Conservation (phyloP, 1,140 invertebrate species). For the Drosophila pseudoobscura region DNA sequence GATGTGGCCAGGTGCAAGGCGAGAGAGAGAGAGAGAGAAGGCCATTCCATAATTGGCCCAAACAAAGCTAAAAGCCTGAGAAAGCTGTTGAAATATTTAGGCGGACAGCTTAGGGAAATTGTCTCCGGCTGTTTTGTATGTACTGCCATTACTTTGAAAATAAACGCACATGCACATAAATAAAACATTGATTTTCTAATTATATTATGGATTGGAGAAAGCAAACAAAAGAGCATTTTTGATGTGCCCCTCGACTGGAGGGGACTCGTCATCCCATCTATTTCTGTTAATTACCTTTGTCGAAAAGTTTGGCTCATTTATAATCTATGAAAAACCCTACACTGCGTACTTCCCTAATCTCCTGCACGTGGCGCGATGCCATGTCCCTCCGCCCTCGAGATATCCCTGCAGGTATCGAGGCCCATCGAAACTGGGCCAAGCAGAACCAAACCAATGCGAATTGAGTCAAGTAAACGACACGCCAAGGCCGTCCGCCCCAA, state of each 20-base stretch:
- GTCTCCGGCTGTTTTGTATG: constrained; percentile 14
- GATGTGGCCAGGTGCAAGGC: constrained; percentile 34
- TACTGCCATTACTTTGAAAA: constrained; percentile 5
- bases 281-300: constrained; percentile 25
- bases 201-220: constrained; percentile 26
- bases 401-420: constrained; percentile 26
- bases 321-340: constrained; percentile 1
- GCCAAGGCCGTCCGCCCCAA: constrained; percentile 64
- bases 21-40: background rate
- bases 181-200: constrained; percentile 58
- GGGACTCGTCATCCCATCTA: constrained; percentile 10
- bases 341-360: background rate
- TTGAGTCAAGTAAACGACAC: constrained; percentile 35
- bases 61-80: constrained; percentile 21
- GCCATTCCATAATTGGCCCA: constrained; percentile 54
- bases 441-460: constrained; percentile 31
- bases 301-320: constrained; percentile 28
- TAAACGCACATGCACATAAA: constrained; percentile 17
- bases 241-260: background rate
- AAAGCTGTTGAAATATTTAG: constrained; percentile 67
- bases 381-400: constrained; percentile 16
- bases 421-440: constrained; percentile 34
- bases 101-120: constrained; percentile 43
- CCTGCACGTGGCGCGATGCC: too few relatives aligned
- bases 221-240: constrained; percentile 3